phyloP scores from a whole-genome alignment of 2,113 vertebrate genomes.

The Callithrix jacchus region DNA sequence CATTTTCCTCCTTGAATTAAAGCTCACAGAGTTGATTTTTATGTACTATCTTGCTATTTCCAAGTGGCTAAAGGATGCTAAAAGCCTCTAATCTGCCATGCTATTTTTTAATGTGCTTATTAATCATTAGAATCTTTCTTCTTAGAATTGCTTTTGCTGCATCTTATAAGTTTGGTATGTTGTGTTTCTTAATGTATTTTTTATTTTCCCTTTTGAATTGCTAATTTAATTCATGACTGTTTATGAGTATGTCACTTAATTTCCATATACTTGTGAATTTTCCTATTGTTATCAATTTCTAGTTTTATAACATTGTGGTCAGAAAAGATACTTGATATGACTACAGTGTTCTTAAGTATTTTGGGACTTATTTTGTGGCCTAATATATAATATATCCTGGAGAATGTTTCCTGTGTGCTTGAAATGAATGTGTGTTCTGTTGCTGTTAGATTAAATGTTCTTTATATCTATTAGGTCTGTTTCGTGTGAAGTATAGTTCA shows the following conservation, averaged over 20 bases:
- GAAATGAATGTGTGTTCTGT: neutral
- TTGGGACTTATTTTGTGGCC: neutral
- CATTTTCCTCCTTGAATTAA: no score
- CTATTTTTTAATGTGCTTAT: no score
- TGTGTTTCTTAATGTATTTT: neutral
- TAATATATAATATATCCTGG: no score
- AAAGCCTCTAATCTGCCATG: no score
- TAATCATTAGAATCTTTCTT: no score
- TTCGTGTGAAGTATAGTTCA: neutral
- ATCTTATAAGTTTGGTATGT: neutral
- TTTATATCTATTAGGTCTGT: neutral
- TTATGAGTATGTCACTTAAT: neutral
- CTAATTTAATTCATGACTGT: neutral
- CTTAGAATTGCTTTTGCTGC: no score
- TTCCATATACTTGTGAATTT: neutral
- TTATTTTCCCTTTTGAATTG: neutral
- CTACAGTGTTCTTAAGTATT: neutral
- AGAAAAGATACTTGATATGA: neutral
- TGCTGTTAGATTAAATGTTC: neutral
- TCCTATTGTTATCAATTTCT: neutral
- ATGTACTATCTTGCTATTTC: no score
- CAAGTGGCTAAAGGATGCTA: no score
- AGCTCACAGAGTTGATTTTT: no score
- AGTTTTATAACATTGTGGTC: no score
- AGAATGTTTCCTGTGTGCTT: neutral